A percentile compares a stretch with the other conserved stretches of the same genome.
These are phyloP conservation scores for Hippotragus niger DNA, from an alignment of 2,113 vertebrate genomes.

Conservation along the genomic window DNA sequence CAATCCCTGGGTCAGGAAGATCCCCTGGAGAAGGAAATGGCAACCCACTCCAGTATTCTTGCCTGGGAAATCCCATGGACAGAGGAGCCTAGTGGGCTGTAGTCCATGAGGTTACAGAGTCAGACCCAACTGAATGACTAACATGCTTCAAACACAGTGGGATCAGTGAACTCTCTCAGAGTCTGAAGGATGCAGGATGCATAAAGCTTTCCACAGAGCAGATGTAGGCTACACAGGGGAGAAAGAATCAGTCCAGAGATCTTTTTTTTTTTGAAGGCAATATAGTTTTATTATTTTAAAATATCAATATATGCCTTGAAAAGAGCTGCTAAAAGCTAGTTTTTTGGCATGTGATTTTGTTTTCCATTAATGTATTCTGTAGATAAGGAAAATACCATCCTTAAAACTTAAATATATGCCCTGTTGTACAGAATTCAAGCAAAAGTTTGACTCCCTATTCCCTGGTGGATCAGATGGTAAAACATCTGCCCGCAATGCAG, in stretches of 20 bases:
- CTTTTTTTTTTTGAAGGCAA: not conserved
- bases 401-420: too few species aligned
- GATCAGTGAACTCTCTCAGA: not conserved
- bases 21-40: not conserved
- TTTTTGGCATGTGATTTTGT: too few species aligned
- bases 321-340: too few species aligned
- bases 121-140: not conserved
- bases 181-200: not conserved
- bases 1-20: not conserved
- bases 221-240: not conserved
- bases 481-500: too few species aligned
- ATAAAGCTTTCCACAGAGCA: not conserved
- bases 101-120: not conserved
- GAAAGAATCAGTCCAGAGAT: not conserved
- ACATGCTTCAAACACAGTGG: not conserved
- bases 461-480: too few species aligned
- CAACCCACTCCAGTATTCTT: not conserved
- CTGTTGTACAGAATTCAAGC: too few species aligned
- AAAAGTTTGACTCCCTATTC: too few species aligned
- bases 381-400: too few species aligned
- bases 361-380: too few species aligned
- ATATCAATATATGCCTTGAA: too few species aligned
- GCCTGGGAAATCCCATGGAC: not conserved
- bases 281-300: too few species aligned
- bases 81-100: not conserved